A percentile compares a stretch with the other conserved stretches of the same genome.
Evolutionary conservation across 2,113 vertebrate species (phyloP).

Genomic region (Indicator maculatus): DNA sequence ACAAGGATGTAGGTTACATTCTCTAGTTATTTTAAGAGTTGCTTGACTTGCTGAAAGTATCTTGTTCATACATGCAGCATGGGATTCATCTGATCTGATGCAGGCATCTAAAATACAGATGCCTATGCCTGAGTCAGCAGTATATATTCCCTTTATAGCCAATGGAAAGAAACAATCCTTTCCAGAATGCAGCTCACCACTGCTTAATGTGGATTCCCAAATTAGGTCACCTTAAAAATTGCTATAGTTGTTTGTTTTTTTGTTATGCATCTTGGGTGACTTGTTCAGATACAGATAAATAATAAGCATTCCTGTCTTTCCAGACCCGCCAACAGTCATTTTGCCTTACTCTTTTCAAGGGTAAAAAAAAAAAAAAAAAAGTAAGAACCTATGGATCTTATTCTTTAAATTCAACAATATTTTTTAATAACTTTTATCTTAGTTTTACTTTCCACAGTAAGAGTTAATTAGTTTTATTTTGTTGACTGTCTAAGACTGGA

Average conservation of each 20-base stretch:
- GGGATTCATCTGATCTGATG: not conserved
- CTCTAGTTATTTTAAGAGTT: conserved; percentile 20
- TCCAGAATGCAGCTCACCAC: not conserved
- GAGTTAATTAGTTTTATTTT: not conserved
- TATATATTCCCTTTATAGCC: conserved; percentile 10
- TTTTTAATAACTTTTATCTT: not conserved
- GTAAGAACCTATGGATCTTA: not conserved
- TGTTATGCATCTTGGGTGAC: not conserved
- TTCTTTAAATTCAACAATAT: not conserved
- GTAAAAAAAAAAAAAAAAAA: not conserved
- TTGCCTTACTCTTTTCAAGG: not conserved
- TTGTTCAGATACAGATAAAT: not conserved
- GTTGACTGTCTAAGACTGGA: not conserved
- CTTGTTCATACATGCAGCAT: not conserved
- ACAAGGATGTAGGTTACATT: conserved; percentile 5
- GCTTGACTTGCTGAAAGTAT: not conserved
- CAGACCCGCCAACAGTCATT: not conserved
- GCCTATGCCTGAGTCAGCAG: not conserved
- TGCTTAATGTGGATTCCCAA: not conserved
- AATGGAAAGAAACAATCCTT: not conserved
- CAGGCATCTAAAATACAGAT: not conserved
- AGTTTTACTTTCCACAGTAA: not conserved
- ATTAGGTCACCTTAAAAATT: not conserved
- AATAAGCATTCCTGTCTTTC: not conserved
- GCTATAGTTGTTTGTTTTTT: not conserved